These are phyloP conservation scores for Drosophila repleta DNA, from an alignment of 1,140 invertebrate genomes.

Conservation along the genomic window DNA sequence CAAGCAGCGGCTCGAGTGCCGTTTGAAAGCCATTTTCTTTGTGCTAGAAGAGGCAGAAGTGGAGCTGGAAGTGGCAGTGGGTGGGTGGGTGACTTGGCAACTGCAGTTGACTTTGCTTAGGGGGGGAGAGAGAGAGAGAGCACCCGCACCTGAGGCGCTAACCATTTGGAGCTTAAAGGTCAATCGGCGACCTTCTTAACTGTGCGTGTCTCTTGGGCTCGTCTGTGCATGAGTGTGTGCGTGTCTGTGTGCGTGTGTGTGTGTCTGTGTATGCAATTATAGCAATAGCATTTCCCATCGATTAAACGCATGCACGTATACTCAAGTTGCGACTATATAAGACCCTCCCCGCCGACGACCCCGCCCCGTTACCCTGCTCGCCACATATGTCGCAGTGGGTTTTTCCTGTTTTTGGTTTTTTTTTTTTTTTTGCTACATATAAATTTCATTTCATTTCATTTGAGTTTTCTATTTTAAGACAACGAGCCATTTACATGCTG, in stretches of 20 bases:
- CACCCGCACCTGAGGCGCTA: conserved; percentile 34
- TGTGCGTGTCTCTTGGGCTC: conserved; percentile 35
- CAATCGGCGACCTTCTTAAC: conserved; percentile 65
- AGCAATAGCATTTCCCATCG: conserved; percentile 74
- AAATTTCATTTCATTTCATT: conserved; percentile 37
- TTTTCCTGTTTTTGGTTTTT: no score
- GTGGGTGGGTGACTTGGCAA: no score
- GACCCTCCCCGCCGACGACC: not conserved
- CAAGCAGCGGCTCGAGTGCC: conserved; percentile 46
- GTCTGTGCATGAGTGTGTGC: not conserved
- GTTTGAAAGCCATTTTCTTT: conserved; percentile 64
- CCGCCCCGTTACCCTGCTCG: no score
- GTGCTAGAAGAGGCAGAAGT: conserved; percentile 26
- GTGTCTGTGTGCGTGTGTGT: conserved; percentile 13
- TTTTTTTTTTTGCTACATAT: conserved; percentile 17
- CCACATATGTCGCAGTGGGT: conserved; percentile 9
- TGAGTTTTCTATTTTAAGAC: conserved; percentile 69
- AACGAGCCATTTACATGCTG: conserved; percentile 1
- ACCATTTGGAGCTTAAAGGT: conserved; percentile 59
- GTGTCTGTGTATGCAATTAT: conserved; percentile 64
- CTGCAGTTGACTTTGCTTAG: conserved; percentile 20
- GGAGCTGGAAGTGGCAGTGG: conserved; percentile 11
- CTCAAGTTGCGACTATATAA: conserved; percentile 29
- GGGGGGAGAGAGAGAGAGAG: not conserved
- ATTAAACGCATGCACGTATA: conserved; percentile 67